Percentiles rank a stretch among this genome's conserved stretches.
phyloP scores from a whole-genome alignment of 2,888 invertebrate genomes.

The Apodemia zela region DNA sequence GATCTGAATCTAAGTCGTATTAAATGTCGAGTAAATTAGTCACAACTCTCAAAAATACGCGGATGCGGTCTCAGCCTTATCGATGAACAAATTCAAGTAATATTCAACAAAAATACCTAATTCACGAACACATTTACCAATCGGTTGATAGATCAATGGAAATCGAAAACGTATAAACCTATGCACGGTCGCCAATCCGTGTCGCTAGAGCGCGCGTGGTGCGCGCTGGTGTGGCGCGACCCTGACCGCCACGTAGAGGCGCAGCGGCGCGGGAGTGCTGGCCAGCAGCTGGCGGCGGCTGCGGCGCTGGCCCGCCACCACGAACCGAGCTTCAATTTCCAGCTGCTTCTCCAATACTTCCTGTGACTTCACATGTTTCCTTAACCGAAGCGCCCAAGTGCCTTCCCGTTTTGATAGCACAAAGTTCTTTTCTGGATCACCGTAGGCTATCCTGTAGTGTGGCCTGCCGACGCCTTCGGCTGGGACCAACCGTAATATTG shows the following conservation, averaged over 20 bases:
- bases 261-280: conserved; percentile 50
- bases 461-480: conserved; percentile 55
- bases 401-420: conserved; percentile 60
- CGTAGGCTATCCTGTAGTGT: conserved; percentile 66
- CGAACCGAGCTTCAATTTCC: conserved; percentile 67
- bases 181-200: neutral
- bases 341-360: conserved; percentile 49
- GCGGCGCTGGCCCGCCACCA: conserved; percentile 40
- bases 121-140: conserved; percentile 13
- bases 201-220: too few species aligned
- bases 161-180: neutral
- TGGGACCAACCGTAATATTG: conserved; percentile 59
- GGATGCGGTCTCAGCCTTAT: neutral
- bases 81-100: neutral
- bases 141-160: neutral
- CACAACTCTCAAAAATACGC: neutral
- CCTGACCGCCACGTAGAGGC: conserved; percentile 61
- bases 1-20: neutral
- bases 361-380: conserved; percentile 49
- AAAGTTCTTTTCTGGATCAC: conserved; percentile 52
- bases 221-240: conserved; percentile 45
- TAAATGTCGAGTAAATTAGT: neutral
- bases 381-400: conserved; percentile 57
- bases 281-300: conserved; percentile 38
- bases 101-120: neutral